Evolutionary conservation across 2,888 invertebrate genomes (phyloP).

Genomic region (Zele albiditarsus): DNA sequence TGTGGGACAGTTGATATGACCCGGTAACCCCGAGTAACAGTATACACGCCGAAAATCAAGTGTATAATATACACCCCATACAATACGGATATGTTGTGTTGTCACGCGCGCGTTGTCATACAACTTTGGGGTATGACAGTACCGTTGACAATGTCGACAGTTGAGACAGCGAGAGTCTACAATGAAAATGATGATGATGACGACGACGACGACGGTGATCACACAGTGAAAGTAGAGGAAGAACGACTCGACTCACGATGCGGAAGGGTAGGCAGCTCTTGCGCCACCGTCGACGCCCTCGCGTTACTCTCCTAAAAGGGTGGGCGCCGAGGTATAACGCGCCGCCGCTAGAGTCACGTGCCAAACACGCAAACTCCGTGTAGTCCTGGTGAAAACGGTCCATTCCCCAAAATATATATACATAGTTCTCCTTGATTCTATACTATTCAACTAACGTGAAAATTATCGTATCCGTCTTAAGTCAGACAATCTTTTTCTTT

Average conservation of each 20-base stretch:
- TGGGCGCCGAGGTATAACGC: conserved; percentile 40
- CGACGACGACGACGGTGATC: conserved; percentile 27
- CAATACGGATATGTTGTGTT: background rate
- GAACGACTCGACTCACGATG: conserved; percentile 39
- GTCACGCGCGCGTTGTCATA: conserved; percentile 12
- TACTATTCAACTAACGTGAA: background rate
- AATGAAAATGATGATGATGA: background rate
- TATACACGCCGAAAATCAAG: conserved; percentile 5
- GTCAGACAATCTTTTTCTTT: background rate
- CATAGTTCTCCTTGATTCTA: background rate
- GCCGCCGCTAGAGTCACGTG: conserved; percentile 54
- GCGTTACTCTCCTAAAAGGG: conserved; percentile 43
- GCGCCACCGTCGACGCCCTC: conserved; percentile 50
- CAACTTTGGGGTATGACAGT: background rate
- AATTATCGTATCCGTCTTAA: conserved; percentile 4
- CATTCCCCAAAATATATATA: conserved; percentile 36
- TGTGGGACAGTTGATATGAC: conserved; percentile 31
- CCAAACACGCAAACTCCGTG: conserved; percentile 51
- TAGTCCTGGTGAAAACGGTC: conserved; percentile 44
- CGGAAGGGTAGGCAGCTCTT: conserved; percentile 46
- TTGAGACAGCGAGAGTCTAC: background rate
- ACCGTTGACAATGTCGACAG: conserved; percentile 2
- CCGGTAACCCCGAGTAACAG: conserved; percentile 39
- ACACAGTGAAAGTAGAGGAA: conserved; percentile 36
- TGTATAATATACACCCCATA: background rate